Evolutionary conservation across 1,140 invertebrate species (phyloP), one percentile per base, ranked within the genome.

Genomic region (Macrostomum lignano): DNA sequence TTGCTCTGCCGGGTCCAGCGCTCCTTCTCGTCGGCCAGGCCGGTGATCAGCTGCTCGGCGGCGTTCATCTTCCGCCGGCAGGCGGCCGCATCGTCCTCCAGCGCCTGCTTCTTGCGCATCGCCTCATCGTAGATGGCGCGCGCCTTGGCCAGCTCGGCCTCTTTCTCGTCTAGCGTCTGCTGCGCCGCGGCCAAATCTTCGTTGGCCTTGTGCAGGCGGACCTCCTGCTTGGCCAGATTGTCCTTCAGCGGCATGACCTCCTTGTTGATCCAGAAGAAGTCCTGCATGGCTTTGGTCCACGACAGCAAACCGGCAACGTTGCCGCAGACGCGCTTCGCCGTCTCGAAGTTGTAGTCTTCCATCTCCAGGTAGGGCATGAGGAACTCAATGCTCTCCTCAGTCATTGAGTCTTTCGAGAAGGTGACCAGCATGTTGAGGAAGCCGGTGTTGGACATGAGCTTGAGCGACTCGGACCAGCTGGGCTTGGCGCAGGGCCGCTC

Each of bases 261-360:
- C 58, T 75, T 78, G 51, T 86, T 86, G 1, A 84, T 76, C 25
- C 73, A 74, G 47, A 77, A 76, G 42, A 86, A 84, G 44, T 81
- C 77, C 2, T 73, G 69, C 81, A 91, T 91, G 2, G 81, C 79
- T 58, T 81, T 79, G 0, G 82, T 86, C 82, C 82, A 91, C 0
- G 78, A 84, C 7, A 86, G 49, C 3, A 91, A 55, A n/a, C 79
- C 81, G 15, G 81, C 78, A 0, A 91, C 81, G 51, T 84, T 79
- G 25, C 79, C 79, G 48, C 79, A 88, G 2, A 88, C 37, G 42
- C 51, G 51, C 38, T 47, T 48, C 21, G 51, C 52, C 7, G 44
- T 44, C 30, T 55, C 51, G 14, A 49, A 29, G 13, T 38, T 44
- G 38, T 52, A 56, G 38, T 56, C 53, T 21, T 52, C 75, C 74